Evolutionary conservation across 2,113 vertebrate genomes (phyloP).

Genomic region (Saccopteryx bilineata): DNA sequence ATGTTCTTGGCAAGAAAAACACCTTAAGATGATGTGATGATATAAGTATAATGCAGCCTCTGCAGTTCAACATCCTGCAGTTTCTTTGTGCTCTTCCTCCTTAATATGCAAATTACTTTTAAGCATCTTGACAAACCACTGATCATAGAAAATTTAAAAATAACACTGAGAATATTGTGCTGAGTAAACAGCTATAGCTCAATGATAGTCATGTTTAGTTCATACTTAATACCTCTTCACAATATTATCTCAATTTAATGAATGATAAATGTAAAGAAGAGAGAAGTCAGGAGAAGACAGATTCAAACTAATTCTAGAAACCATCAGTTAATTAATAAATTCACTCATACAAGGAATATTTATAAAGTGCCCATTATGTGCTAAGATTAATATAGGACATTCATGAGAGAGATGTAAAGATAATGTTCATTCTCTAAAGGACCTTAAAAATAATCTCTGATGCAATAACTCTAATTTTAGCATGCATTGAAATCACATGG

Average conservation of each 20-base stretch:
- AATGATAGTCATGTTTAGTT: neutral
- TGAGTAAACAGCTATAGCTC: neutral
- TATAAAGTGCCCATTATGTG: neutral
- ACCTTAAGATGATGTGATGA: conserved; percentile 69
- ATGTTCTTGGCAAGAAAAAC: neutral
- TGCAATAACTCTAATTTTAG: neutral
- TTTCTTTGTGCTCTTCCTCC: conserved; percentile 67
- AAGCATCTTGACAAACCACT: conserved; percentile 27
- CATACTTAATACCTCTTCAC: neutral
- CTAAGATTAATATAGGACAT: neutral
- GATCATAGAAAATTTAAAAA: conserved; percentile 26
- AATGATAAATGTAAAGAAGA: conserved; percentile 47
- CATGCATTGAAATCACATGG: neutral
- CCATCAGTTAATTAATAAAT: neutral
- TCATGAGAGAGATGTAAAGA: neutral
- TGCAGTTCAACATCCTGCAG: neutral
- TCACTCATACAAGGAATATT: neutral
- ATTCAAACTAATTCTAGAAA: neutral
- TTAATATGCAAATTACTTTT: conserved; percentile 35
- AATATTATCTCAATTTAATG: conserved; percentile 19
- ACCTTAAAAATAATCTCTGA: neutral
- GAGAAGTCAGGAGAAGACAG: conserved; percentile 26
- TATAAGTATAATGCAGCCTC: conserved; percentile 66
- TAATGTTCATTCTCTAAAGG: neutral
- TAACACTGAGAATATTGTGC: neutral